Evolutionary conservation across 2,113 vertebrate genomes (phyloP).

Genomic region (Mugil cephalus): DNA sequence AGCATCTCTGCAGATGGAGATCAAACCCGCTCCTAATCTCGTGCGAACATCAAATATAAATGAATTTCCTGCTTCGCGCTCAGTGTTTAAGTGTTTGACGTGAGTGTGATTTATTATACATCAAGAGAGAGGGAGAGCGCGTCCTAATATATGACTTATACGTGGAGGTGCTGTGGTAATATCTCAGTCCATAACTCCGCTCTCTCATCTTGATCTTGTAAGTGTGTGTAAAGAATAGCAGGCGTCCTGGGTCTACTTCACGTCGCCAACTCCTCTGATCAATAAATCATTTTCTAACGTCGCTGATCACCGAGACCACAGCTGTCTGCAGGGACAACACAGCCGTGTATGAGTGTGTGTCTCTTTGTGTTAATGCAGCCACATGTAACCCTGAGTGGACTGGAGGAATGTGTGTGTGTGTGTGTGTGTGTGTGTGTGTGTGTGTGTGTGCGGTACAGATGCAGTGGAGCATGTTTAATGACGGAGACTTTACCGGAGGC

Average conservation of each 20-base stretch:
- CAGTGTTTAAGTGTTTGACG: slow-evolving; percentile 34
- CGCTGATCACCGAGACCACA: slow-evolving; percentile 20
- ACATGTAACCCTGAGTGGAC: not conserved
- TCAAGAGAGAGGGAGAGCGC: slow-evolving; percentile 13
- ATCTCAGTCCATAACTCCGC: slow-evolving; percentile 15
- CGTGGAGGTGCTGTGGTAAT: not conserved
- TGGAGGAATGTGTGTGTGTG: not conserved
- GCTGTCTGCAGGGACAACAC: not conserved
- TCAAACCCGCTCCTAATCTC: slow-evolving; percentile 12
- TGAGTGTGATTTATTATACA: slow-evolving; percentile 40
- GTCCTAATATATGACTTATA: slow-evolving; percentile 9
- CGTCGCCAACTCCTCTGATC: slow-evolving; percentile 29
- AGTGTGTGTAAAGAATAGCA: slow-evolving; percentile 21
- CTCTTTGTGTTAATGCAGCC: not conserved
- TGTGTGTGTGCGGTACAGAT: slow-evolving; percentile 19
- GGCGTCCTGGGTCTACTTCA: slow-evolving; percentile 24
- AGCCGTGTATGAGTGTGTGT: not conserved
- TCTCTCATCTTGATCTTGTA: slow-evolving; percentile 21
- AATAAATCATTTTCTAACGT: slow-evolving; percentile 49
- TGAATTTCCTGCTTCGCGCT: not conserved
- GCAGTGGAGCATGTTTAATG: slow-evolving; percentile 39
- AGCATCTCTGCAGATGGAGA: not conserved
- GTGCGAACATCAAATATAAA: slow-evolving; percentile 24
- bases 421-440: too few species aligned
- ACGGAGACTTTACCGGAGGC: not conserved